These are phyloP conservation scores for Microcebus murinus DNA, from an alignment of 2,113 vertebrate genomes.

Conservation along the genomic window DNA sequence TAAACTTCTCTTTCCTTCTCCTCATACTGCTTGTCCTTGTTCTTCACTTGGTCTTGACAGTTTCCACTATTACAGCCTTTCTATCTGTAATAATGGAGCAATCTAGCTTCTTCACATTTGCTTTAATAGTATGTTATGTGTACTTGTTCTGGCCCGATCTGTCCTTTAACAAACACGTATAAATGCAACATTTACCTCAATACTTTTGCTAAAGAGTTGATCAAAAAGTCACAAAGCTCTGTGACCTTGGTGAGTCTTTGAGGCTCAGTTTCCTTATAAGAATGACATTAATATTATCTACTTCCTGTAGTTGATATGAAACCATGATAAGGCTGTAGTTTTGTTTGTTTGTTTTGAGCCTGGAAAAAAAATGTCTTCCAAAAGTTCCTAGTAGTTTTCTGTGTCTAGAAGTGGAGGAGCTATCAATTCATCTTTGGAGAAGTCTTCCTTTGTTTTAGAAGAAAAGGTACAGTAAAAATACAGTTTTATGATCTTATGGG, in stretches of 20 bases:
- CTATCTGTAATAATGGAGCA: not conserved
- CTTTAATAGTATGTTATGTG: not conserved
- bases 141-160: not conserved
- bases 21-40: no score
- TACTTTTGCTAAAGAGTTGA: not conserved
- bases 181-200: not conserved
- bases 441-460: not conserved
- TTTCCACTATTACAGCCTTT: not conserved
- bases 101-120: not conserved
- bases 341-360: not conserved
- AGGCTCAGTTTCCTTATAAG: not conserved
- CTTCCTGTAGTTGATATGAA: not conserved
- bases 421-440: not conserved
- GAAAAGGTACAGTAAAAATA: not conserved
- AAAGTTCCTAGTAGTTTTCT: not conserved
- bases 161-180: not conserved
- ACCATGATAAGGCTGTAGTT: not conserved
- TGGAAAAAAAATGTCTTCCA: not conserved
- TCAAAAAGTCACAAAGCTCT: not conserved
- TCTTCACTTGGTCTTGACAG: no score
- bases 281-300: not conserved
- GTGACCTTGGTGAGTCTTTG: not conserved
- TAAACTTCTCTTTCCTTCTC: no score
- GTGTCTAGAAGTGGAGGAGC: not conserved
- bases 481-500: not conserved